These are phyloP conservation scores for Pararge aegeria DNA, from an alignment of 1,140 invertebrate genomes.

Conservation along the genomic window DNA sequence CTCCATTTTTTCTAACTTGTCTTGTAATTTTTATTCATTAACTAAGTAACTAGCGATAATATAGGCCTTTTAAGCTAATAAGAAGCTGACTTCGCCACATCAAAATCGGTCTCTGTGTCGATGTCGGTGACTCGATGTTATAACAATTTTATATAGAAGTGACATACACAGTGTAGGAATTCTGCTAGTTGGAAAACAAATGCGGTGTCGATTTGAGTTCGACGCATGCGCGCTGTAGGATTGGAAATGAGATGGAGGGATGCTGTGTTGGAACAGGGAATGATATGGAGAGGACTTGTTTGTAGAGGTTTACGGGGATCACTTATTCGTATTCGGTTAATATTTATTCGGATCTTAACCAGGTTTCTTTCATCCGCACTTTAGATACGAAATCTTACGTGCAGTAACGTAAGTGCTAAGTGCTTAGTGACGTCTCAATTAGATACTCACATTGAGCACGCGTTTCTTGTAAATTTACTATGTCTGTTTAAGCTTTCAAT, in stretches of 20 bases:
- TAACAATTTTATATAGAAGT: background rate
- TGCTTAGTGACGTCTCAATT: too few relatives aligned
- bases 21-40: too few relatives aligned
- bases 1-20: too few relatives aligned
- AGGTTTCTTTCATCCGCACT: too few relatives aligned
- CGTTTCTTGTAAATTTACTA: too few relatives aligned
- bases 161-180: slow-evolving; percentile 4
- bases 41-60: slow-evolving; percentile 1
- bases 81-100: background rate
- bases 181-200: slow-evolving; percentile 19
- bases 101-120: background rate
- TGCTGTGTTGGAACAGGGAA: slow-evolving; percentile 38
- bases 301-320: too few relatives aligned
- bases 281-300: slow-evolving; percentile 28
- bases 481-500: too few relatives aligned
- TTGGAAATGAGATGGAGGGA: slow-evolving; percentile 35
- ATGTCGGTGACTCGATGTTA: background rate
- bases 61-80: slow-evolving; percentile 9
- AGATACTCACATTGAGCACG: too few relatives aligned
- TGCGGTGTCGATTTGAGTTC: slow-evolving; percentile 25
- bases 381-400: too few relatives aligned
- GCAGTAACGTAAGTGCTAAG: too few relatives aligned
- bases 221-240: slow-evolving; percentile 37
- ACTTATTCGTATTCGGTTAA: too few relatives aligned
- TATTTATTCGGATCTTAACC: too few relatives aligned